Evolutionary conservation across 2,113 vertebrate species (phyloP), one percentile per base, ranked within the genome.

Genomic region (Balaenoptera acutorostrata): DNA sequence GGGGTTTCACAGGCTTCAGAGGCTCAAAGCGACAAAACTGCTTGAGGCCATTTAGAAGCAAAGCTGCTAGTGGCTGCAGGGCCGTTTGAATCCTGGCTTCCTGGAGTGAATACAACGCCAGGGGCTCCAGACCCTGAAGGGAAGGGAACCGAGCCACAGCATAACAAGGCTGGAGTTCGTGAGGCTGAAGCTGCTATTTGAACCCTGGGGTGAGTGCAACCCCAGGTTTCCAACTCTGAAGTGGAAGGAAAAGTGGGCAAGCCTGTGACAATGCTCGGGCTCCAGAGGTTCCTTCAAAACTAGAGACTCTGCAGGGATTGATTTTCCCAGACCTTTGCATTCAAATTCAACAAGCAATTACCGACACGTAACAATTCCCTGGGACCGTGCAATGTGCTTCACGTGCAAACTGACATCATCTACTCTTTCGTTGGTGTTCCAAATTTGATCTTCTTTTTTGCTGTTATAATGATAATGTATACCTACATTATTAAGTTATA

Each of bases 41-140:
- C 97, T 87, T 39, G 66, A 91, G 93, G 98, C 89, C 96, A 89
- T 93, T 95, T 64, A 89, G 77, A 88, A 46, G 61, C 66, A 52
- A 75, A 85, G 85, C 77, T 63, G 36, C 72, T 41, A 7, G 31
- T 74, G 86, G 63, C 95, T 93, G 72, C 82, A 11, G 63, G 95
- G 78, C 74, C 17, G 46, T 96, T 97, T 83, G 89, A 89, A 83
- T 86, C 23, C 82, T 36, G 39, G 46, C 89, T 63, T 92, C 63
- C 61, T 64, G 68, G 29, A 36, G 63, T 41, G 55, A 80, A 49
- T 77, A 63, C 39, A 72, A 11, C 0, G 59, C 95, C 93, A 91
- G 91, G 69, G 93, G 88, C 85, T 68, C 80, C 77, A 77, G 57
- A 25, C 36, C 0, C 7, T 1, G 63, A 63, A 41, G 41, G 82